phyloP scores from a whole-genome alignment of 1,140 invertebrate genomes.

The Anoplolepis gracilipes region DNA sequence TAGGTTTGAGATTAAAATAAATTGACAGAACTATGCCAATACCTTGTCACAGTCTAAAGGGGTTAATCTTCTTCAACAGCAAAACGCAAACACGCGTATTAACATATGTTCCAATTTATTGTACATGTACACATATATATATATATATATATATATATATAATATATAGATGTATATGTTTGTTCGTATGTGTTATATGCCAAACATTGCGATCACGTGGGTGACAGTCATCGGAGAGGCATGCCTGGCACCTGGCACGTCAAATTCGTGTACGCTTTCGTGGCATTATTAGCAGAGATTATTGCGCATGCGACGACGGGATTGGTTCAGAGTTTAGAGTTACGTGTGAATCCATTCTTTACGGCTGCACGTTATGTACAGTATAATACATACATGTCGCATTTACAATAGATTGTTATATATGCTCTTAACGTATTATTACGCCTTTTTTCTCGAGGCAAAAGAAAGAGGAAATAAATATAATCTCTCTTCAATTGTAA shows the following conservation, averaged over 20 bases:
- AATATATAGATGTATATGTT: neutral
- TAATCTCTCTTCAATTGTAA: too few relatives aligned
- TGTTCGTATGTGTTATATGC: neutral
- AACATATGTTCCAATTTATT: constrained; percentile 27
- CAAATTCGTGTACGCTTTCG: constrained; percentile 34
- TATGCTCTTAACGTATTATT: too few relatives aligned
- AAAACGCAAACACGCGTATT: neutral
- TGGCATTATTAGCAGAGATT: neutral
- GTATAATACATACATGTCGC: too few relatives aligned
- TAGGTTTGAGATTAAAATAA: neutral
- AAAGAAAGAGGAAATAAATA: too few relatives aligned
- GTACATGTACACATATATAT: neutral
- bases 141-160: neutral
- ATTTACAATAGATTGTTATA: too few relatives aligned
- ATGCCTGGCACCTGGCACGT: constrained; percentile 15
- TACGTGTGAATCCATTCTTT: too few relatives aligned
- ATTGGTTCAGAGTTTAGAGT: neutral
- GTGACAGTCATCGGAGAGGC: constrained; percentile 14
- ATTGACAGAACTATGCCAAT: neutral
- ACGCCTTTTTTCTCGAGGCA: too few relatives aligned
- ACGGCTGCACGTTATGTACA: too few relatives aligned
- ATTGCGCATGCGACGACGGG: constrained; percentile 19
- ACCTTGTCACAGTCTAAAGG: neutral
- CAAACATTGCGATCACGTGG: constrained; percentile 44
- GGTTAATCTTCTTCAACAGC: neutral